Evolutionary conservation across 2,888 invertebrate genomes (phyloP).

Genomic region (Phoronis australis): DNA sequence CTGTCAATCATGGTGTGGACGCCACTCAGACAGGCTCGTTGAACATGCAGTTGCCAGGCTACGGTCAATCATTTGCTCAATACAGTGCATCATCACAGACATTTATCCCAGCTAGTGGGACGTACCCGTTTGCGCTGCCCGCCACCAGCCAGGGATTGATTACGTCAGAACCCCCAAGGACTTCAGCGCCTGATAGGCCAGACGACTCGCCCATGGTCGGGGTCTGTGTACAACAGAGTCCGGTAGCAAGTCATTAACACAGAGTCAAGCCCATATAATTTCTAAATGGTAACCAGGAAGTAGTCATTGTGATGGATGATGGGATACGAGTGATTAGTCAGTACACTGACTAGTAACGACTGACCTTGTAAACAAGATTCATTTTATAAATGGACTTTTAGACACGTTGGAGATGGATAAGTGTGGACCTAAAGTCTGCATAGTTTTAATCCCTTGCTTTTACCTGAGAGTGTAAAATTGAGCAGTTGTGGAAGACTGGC

Average conservation of each 20-base stretch:
- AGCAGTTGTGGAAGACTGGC: no score
- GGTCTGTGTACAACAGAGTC: conserved; percentile 86
- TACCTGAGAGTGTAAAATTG: no score
- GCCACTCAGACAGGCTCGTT: conserved; percentile 52
- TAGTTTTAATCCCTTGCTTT: no score
- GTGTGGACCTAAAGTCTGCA: no score
- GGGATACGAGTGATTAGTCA: no score
- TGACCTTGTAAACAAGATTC: no score
- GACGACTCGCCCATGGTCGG: conserved; percentile 80
- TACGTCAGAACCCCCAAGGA: conserved; percentile 37
- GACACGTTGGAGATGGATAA: no score
- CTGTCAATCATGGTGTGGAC: conserved; percentile 39
- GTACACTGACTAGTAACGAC: no score
- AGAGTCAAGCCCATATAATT: background rate
- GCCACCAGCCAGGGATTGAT: conserved; percentile 16
- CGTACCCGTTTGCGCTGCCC: conserved; percentile 30
- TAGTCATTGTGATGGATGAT: no score
- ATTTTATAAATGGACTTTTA: no score
- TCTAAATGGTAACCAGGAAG: no score
- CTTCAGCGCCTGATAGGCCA: conserved; percentile 37
- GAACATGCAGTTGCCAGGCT: conserved; percentile 50
- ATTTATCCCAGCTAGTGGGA: conserved; percentile 24
- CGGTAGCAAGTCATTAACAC: conserved; percentile 78
- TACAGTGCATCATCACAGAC: conserved; percentile 25
- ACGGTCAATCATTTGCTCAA: conserved; percentile 27